Conservation (phyloP, 1,140 invertebrate species). For the Hetaerina americana region DNA sequence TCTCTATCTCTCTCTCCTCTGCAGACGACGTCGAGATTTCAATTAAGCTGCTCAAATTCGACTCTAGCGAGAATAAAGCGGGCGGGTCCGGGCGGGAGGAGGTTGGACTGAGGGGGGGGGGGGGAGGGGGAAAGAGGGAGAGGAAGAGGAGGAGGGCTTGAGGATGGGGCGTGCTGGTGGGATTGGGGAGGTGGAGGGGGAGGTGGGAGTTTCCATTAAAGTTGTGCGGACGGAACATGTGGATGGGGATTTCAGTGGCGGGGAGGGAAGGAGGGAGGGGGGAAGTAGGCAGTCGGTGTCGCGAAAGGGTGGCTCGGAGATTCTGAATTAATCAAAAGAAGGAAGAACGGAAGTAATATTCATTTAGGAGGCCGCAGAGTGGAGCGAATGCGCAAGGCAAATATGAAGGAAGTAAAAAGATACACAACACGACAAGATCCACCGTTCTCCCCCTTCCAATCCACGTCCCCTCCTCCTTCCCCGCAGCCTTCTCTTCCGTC, state of each 20-base stretch:
- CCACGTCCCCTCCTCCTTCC: no score
- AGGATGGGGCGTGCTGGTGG: not conserved
- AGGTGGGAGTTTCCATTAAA: not conserved
- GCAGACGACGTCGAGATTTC: not conserved
- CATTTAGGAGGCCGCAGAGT: not conserved
- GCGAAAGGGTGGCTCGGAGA: not conserved
- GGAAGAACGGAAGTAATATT: not conserved
- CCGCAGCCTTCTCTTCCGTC: no score
- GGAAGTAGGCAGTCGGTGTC: no score
- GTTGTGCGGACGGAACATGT: not conserved
- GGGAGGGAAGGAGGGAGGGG: no score
- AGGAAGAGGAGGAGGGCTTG: no score
- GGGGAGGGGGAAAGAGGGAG: not conserved
- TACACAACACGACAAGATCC: no score
- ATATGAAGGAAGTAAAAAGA: no score
- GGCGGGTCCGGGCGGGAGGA: not conserved
- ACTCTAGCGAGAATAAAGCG: not conserved
- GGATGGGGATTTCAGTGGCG: no score
- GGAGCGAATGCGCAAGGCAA: no score
- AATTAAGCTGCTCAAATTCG: not conserved
- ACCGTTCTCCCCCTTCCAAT: no score
- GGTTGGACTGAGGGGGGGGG: not conserved
- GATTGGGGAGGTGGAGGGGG: not conserved
- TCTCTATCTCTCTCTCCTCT: not conserved
- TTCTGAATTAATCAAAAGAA: not conserved